Conservation (phyloP, 2,888 invertebrate species). For the Listrodromus nycthemerus region DNA sequence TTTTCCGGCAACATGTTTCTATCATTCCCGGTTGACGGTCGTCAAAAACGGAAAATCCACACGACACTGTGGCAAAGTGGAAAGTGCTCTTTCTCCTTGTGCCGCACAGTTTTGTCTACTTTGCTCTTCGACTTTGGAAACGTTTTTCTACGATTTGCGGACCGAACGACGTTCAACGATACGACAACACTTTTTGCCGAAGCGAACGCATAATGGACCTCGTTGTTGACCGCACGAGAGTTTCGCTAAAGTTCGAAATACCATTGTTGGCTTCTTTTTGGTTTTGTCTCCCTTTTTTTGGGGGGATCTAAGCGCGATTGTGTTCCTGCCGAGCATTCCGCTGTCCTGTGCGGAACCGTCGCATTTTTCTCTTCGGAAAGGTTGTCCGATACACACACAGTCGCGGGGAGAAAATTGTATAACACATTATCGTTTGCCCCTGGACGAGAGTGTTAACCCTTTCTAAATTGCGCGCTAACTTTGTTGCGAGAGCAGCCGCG, state of each 20-base stretch:
- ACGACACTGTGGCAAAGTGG: neutral
- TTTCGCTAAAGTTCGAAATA: constrained; percentile 31
- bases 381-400: constrained; percentile 15
- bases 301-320: constrained; percentile 72
- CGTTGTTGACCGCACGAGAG: constrained; percentile 18
- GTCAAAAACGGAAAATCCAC: constrained; percentile 32
- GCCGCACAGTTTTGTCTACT: neutral
- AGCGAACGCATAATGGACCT: neutral
- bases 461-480: constrained; percentile 46
- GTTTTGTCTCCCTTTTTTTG: neutral
- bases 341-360: constrained; percentile 17
- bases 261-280: constrained; percentile 2
- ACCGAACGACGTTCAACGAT: constrained; percentile 11
- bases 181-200: neutral
- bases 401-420: constrained; percentile 27
- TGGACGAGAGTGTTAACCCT: constrained; percentile 43
- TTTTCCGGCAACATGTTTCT: constrained; percentile 35
- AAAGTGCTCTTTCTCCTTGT: neutral
- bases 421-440: constrained; percentile 31
- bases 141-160: neutral
- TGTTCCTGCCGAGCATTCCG: constrained; percentile 72
- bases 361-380: constrained; percentile 29
- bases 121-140: neutral
- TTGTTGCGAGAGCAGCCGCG: constrained; percentile 31
- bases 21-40: constrained; percentile 59